Evolutionary conservation across 2,888 invertebrate species (phyloP), one percentile per base, ranked within the genome.

Genomic region (Drosophila koepferae): DNA sequence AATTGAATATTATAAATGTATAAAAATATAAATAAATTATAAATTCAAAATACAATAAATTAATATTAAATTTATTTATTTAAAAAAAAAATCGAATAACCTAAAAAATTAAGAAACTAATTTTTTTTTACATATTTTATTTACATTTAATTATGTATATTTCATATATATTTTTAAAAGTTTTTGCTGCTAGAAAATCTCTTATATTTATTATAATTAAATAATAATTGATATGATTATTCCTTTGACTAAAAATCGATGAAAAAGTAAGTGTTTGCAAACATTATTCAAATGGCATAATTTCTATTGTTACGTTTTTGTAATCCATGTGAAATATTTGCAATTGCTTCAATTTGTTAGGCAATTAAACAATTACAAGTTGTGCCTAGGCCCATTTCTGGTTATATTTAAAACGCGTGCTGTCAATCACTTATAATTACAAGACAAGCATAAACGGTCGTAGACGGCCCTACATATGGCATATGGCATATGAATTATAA

Each of bases 341-440:
- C 60, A 36, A 73, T 53, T 54, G 59, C 43, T 63, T 3, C 49
- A 60, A 59, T 55, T 65, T 61, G 64, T 58, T 49, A 43, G 12
- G 6, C 65, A 63, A 66, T 79, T 70, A 66, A 38, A 74, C 60
- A 63, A 59, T 74, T 74, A 64, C 36, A 49, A 41, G 44, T 44
- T 10, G 20, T 48, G 41, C 41, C 41, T 46, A 40, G 56, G 53
- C 69, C 31, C 28, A 56, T 58, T 80, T 46, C 48, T 56, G 48
- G 56, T 44, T 68, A 36, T 46, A 60, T 61, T 80, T 62, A 10
- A 62, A 28, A 68, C 48, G 44, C 62, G 54, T 38, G 72, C 72
- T 77, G 78, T 84, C 76, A 79, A 77, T 87, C 77, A 81, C 14
- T 20, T 58, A 60, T 84, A 86, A 89, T 89, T 77, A 89, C 56